Base-by-base conservation (phyloP, 2,888 invertebrate species). In the Drosophila pegasa region DNA sequence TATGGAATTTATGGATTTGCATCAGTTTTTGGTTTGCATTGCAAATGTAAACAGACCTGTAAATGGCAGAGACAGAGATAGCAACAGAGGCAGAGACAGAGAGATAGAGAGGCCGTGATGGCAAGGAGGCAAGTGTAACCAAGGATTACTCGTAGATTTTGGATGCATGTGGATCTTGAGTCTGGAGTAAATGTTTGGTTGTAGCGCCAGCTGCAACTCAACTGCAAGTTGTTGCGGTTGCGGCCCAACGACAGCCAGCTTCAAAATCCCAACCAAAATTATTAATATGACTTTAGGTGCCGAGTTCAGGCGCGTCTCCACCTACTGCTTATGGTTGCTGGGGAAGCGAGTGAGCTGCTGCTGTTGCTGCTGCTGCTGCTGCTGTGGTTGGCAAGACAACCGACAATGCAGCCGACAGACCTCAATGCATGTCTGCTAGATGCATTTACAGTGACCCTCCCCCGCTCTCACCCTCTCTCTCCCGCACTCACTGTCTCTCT, bases 231-330 rank as follows among this genome's bases (percentile, higher is more conserved):
- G 71, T 70, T 80, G 83, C 61, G 78, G 84, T 81, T 71, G 40
- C 41, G 58, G 51, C 20, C 12, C 33, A 14, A 55, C n/a, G 33
- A 35, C 47, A 43, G 59, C 57, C 70, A 70, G 66, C 80, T 70
- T 75, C 72, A 80, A 73, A 73, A 78, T 78, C 64, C 78, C 66
- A 80, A 76, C 78, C 78, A 82, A 86, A 86, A 85, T 84, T 85
- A 84, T 85, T 82, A 86, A 85, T 82, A 78, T 82, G 87, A 85
- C 86, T 86, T 86, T 82, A 67, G 78, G 65, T 68, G 75, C 72
- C 55, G 75, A 72, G 75, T 72, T 63, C 72, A 75, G 75, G 31
- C 64, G 64, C 61, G 58, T 16, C 48, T 67, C 41, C 45, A 70
- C 22, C 12, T 40, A 45, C n/a, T 50, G 9, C 20, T 35, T 27